A percentile compares a stretch with the other conserved stretches of the same genome.
phyloP scores from a whole-genome alignment of 2,797 vertebrate genomes.

The Platyrinchus mystaceus region DNA sequence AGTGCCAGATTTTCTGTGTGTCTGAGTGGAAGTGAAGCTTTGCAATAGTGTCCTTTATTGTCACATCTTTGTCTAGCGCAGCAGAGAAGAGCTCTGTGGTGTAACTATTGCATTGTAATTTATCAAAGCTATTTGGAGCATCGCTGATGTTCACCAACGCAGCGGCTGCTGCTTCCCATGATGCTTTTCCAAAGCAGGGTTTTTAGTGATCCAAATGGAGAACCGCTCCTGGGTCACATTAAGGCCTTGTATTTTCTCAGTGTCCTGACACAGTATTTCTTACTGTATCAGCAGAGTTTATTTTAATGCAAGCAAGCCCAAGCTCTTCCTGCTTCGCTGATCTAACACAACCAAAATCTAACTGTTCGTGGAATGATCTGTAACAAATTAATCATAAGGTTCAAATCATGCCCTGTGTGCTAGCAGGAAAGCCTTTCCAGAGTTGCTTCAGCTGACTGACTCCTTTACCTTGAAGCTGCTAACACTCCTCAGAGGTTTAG shows the following conservation, averaged over 20 bases:
- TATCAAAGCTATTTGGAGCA: conserved; percentile 49
- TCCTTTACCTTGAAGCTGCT: conserved; percentile 54
- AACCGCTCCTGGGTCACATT: conserved; percentile 4
- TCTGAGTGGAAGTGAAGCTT: conserved; percentile 58
- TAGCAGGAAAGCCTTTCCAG: conserved; percentile 34
- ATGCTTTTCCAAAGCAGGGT: conserved; percentile 27
- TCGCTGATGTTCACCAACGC: background rate
- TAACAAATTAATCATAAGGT: conserved; percentile 26
- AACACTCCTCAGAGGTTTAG: conserved; percentile 40
- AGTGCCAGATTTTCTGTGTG: conserved; percentile 58
- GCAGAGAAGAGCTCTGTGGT: conserved; percentile 52
- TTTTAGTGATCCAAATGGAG: conserved; percentile 6
- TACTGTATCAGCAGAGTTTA: conserved; percentile 26
- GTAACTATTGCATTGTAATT: conserved; percentile 45
- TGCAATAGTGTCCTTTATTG: conserved; percentile 47
- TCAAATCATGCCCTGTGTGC: background rate
- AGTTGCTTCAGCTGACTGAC: conserved; percentile 52
- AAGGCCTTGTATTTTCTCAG: conserved; percentile 14
- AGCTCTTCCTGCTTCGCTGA: conserved; percentile 45
- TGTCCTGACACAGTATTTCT: conserved; percentile 12
- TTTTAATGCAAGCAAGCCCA: conserved; percentile 22
- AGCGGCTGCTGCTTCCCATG: conserved; percentile 10
- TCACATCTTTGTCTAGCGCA: conserved; percentile 56
- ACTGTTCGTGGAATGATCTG: conserved; percentile 21
- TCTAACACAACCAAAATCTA: conserved; percentile 38